Base-by-base conservation (phyloP, 2,113 vertebrate genomes). In the Cavia porcellus region DNA sequence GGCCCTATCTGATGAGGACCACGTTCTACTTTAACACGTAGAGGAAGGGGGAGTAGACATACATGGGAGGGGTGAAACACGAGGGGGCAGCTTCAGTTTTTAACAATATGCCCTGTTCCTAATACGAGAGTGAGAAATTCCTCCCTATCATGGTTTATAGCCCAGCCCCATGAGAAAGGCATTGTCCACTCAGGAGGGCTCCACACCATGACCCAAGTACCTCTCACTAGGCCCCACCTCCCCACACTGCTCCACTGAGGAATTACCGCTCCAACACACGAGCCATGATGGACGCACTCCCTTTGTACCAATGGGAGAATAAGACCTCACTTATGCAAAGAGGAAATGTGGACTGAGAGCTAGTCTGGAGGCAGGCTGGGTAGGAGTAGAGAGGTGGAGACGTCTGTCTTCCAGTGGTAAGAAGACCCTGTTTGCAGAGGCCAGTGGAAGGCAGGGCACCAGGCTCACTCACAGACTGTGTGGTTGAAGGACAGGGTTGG, bases 341-440 rank as follows among this genome's bases (percentile, higher is more conserved):
- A 82, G 70, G 52, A 89, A 24, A 24, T 38, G 24, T 15, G 28
- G 89, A 47, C 13, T 24, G 64, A 86, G 64, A 13, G 0, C 47
- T 1, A 4, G n/a, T 35, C 30, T 17, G 64, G 80, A 68, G 62
- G 7, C 11, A 3, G 30, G 32, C 7, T 5, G 7, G 42, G 90
- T 1, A 50, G 61, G 50, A 42, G 47, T 13, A 38, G 85, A 50
- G 50, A 59, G 12, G 32, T 17, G 35, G 55, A 13, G 28, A 22
- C 0, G 0, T 45, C 86, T 20, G 1, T 32, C 47, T 52, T n/a
- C 50, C 8, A 4, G 75, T 0, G 2, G 20, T 89, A 89, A 50
- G 9, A 25, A 12, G 17, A n/a, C 47, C 57, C 57, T 3, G 22
- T 38, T 66, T 20, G 45, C 64, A 45, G 52, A 81, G 64, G 77